Evolutionary conservation across 2,888 invertebrate species (phyloP).

Genomic region (Cheilosia soror): DNA sequence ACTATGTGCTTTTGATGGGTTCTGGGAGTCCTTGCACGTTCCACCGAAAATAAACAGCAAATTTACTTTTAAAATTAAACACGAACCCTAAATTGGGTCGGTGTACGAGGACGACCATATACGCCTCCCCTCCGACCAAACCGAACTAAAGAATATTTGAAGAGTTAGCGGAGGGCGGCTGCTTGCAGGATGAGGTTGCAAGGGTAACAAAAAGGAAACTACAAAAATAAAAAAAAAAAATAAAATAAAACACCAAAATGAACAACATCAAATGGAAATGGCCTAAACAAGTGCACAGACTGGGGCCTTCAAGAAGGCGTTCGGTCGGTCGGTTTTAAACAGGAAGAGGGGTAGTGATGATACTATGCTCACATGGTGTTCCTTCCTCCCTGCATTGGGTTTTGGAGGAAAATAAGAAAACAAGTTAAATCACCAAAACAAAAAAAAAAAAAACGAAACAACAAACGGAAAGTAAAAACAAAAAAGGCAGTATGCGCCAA

Average conservation of each 20-base stretch:
- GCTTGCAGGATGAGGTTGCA: slow-evolving; percentile 39
- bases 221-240: slow-evolving; percentile 28
- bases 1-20: slow-evolving; percentile 59
- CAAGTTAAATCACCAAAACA: not conserved
- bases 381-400: slow-evolving; percentile 17
- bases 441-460: slow-evolving; percentile 23
- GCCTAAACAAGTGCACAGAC: slow-evolving; percentile 66
- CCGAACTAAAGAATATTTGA: slow-evolving; percentile 44
- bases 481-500: slow-evolving; percentile 58
- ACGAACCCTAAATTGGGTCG: slow-evolving; percentile 73
- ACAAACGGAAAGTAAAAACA: slow-evolving; percentile 24
- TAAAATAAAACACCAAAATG: slow-evolving; percentile 55
- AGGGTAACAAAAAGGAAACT: slow-evolving; percentile 15
- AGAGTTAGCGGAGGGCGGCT: slow-evolving; percentile 31
- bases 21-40: slow-evolving; percentile 69
- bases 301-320: slow-evolving; percentile 40
- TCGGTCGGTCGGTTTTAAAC: not conserved
- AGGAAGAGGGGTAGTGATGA: slow-evolving; percentile 15
- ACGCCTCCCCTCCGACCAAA: slow-evolving; percentile 36
- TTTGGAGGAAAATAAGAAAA: slow-evolving; percentile 17
- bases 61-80: slow-evolving; percentile 74
- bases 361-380: slow-evolving; percentile 49
- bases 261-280: slow-evolving; percentile 69
- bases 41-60: slow-evolving; percentile 69
- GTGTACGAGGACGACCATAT: slow-evolving; percentile 59